A percentile compares a stretch with the other conserved stretches of the same genome.
phyloP scores from a whole-genome alignment of 2,113 vertebrate species.

The Microtus pennsylvanicus region DNA sequence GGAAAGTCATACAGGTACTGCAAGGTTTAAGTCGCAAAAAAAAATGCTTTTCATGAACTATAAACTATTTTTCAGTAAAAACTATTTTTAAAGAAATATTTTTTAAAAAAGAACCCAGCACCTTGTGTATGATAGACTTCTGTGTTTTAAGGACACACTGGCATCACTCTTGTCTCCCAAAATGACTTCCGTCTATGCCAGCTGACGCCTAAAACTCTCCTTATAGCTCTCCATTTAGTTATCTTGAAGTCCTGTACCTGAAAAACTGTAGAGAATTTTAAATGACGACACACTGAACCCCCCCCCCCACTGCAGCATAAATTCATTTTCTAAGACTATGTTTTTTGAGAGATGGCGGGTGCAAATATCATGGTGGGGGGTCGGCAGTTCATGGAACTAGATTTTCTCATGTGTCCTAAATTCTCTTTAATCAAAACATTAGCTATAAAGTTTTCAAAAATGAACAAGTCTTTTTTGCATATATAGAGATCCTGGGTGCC shows the following conservation, averaged over 20 bases:
- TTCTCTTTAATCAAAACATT: constrained; percentile 34
- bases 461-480: background rate
- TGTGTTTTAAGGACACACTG: background rate
- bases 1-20: background rate
- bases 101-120: background rate
- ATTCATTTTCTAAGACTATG: constrained; percentile 12
- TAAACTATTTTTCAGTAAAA: background rate
- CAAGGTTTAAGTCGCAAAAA: background rate
- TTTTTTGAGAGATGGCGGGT: background rate
- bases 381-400: background rate
- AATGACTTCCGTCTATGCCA: background rate
- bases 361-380: background rate
- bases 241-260: background rate
- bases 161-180: background rate
- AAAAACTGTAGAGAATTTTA: constrained; percentile 5
- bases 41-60: background rate
- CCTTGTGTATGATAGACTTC: background rate
- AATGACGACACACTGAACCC: background rate
- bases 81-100: background rate
- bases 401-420: constrained; percentile 32
- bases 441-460: background rate
- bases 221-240: background rate
- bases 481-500: background rate
- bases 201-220: background rate
- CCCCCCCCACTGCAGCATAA: background rate